Base-by-base conservation (phyloP, 1,140 invertebrate genomes). In the Palaemon carinicauda region DNA sequence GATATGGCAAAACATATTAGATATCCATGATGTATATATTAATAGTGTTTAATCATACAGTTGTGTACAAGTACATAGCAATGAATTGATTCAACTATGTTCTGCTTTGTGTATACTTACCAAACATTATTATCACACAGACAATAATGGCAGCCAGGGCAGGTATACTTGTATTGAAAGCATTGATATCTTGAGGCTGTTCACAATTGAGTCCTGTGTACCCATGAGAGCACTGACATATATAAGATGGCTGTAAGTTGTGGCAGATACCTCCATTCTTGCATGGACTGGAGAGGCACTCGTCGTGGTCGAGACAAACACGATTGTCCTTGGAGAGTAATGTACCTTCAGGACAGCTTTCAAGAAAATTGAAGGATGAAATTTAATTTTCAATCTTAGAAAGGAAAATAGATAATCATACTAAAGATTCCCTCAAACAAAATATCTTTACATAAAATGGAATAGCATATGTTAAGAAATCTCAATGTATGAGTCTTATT, bases 201-300 rank as follows among this genome's bases (percentile, higher is more conserved):
- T 98, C 96, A 92, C 98, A 99, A 91, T 98, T 96, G 90, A 96
- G 95, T 79, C 98, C 98, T 94, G 95, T 97, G 92, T 96, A 99
- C 60, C 97, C 97, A 86, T 96, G 95, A 5, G 95, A 95, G 91
- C 98, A 98, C 84, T 95, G 95, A 92, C 96, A 98, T 89, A 94
- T 94, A 90, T 96, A 96, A 87, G 94, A 93, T 83, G 96, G 96
- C 92, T 97, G 96, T 90, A 96, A 94, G 92, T 98, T 98, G 89
- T 96, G 94, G 91, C 96, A 98, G 74, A 94, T 94, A 81, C 96
- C 96, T 71, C 96, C 96, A 92, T 98, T 98, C 88, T 96, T 93
- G 91, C 97, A 98, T 87, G 97, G 97, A 91, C 96, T 94, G 91
- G 97, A 96, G 90, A 97, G 94, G 91, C 97, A 98, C 91, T 98